phyloP scores from a whole-genome alignment of 2,113 vertebrate species.

The Rattus rattus region DNA sequence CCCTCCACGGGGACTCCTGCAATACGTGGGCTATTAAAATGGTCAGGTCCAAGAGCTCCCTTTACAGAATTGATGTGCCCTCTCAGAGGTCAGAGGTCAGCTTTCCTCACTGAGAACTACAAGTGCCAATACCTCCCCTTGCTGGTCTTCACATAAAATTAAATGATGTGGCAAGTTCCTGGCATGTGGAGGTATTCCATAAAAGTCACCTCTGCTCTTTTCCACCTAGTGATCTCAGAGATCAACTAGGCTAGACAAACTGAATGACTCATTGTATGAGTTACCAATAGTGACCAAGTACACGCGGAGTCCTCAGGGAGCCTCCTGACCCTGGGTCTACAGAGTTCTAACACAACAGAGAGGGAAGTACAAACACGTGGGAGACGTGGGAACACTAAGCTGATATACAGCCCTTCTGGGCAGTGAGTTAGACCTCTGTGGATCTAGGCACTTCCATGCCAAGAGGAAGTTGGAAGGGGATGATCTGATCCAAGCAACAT shows the following conservation, averaged over 20 bases:
- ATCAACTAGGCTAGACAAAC: neutral
- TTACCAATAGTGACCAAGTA: neutral
- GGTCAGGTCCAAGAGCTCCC: neutral
- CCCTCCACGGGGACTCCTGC: neutral
- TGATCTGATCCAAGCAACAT: neutral
- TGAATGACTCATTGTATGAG: fast-evolving
- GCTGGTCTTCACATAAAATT: neutral
- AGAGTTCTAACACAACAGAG: neutral
- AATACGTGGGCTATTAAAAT: neutral
- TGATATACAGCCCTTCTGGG: neutral
- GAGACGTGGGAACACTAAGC: neutral
- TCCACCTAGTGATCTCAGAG: neutral
- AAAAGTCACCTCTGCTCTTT: neutral
- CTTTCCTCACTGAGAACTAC: neutral
- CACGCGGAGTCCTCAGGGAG: neutral
- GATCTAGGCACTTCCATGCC: neutral
- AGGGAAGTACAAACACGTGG: neutral
- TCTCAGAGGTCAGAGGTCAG: neutral
- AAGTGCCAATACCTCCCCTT: neutral
- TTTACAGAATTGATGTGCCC: neutral
- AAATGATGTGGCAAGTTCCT: neutral
- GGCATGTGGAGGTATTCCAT: too few relatives aligned
- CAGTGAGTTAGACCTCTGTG: neutral
- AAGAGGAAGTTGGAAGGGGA: neutral
- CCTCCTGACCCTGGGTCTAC: neutral